These are phyloP conservation scores for Isichthys henryi DNA, from an alignment of 2,113 vertebrate species.

Conservation along the genomic window DNA sequence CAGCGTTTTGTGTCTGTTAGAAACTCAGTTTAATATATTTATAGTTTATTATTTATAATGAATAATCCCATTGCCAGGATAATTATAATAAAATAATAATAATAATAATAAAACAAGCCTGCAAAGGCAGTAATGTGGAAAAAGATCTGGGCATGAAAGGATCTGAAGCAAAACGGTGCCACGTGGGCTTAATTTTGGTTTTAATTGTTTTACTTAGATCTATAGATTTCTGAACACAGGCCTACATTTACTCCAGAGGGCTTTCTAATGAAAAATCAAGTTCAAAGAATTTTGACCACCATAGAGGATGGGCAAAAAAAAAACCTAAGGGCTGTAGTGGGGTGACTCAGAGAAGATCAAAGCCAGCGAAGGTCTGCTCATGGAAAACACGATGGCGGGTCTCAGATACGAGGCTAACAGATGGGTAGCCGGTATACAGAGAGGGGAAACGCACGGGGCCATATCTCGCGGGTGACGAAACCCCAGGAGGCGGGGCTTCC, in stretches of 20 bases:
- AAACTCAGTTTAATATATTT: conserved; percentile 20
- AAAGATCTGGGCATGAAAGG: conserved; percentile 21
- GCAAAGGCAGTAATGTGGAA: conserved; percentile 25
- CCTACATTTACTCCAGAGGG: conserved; percentile 34
- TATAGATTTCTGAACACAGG: conserved; percentile 39
- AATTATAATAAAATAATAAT: conserved; percentile 3
- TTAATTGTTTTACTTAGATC: conserved; percentile 49
- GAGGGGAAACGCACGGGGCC: neutral
- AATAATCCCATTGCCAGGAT: conserved; percentile 14
- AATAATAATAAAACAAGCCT: conserved; percentile 19
- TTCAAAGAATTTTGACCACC: conserved; percentile 38
- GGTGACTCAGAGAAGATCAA: conserved; percentile 32
- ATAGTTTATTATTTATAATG: conserved; percentile 27
- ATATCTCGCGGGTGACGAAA: neutral
- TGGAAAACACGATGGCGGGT: conserved; percentile 31
- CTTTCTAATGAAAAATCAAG: conserved; percentile 46
- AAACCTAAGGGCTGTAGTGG: conserved; percentile 24
- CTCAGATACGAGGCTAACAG: conserved; percentile 32
- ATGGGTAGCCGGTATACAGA: neutral
- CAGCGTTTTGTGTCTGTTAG: conserved; percentile 12
- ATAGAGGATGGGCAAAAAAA: conserved; percentile 23
- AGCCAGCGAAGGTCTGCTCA: conserved; percentile 34
- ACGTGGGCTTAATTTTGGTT: conserved; percentile 29
- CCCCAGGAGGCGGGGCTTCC: neutral
- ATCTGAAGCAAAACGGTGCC: conserved; percentile 3